These are phyloP conservation scores for Nyctibius grandis DNA, from an alignment of 2,797 vertebrate genomes.

Conservation along the genomic window DNA sequence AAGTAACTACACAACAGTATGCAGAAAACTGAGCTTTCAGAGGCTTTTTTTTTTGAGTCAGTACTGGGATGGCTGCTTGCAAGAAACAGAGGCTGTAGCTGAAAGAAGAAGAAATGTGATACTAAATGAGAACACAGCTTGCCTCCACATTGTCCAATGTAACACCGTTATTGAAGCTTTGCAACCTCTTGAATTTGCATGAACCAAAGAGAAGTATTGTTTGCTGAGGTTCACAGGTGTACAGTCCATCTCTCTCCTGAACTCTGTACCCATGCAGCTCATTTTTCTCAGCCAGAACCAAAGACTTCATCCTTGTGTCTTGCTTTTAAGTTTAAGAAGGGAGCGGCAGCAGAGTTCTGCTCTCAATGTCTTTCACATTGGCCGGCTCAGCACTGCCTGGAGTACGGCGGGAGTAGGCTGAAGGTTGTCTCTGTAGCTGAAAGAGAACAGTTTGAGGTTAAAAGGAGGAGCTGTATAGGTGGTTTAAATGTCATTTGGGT, in stretches of 20 bases:
- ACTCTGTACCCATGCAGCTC: not conserved
- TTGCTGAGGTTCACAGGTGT: not conserved
- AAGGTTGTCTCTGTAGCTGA: not conserved
- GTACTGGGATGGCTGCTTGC: not conserved
- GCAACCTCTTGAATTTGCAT: not conserved
- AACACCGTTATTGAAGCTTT: not conserved
- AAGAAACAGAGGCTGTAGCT: not conserved
- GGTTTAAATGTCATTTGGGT: not conserved
- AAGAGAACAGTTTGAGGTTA: not conserved
- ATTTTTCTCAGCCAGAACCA: not conserved
- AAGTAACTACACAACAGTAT: not conserved
- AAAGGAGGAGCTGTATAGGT: not conserved
- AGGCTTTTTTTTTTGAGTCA: not conserved
- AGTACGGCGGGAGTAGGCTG: not conserved
- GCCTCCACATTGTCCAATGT: not conserved
- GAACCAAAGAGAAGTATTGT: not conserved
- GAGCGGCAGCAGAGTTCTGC: not conserved
- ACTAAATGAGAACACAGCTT: not conserved
- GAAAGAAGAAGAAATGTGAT: not conserved
- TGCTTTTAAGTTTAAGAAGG: not conserved
- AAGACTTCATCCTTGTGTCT: not conserved
- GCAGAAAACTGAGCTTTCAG: slow-evolving; percentile 14
- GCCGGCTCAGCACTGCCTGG: not conserved
- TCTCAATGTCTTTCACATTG: not conserved
- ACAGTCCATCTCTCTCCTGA: not conserved